Evolutionary conservation across 2,888 invertebrate species (phyloP), one percentile per base, ranked within the genome.

Genomic region (Molorchus minor): DNA sequence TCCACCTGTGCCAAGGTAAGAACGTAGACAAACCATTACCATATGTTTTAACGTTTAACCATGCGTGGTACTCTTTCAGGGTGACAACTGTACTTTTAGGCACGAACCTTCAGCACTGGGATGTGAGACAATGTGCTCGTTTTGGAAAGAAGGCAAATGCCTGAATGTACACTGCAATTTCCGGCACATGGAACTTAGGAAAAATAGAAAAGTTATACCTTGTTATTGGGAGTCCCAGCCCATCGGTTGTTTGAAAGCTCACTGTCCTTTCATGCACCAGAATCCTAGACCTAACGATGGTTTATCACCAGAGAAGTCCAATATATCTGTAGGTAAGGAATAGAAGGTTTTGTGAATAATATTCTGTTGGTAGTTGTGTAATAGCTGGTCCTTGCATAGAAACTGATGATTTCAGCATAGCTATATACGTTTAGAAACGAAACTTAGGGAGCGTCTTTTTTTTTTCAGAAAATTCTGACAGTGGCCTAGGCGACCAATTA

Each of bases 141-240:
- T 88, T 65, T 94, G 94, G 94, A 88, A 89, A 77, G 89, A 90
- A 78, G 92, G 92, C 68, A 89, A 88, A 77, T 94, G 94, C 77
- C 82, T 87, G 33, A 89, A 90, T 74, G 86, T 87, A 72, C 86
- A 88, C 70, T 94, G 94, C 81, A 89, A 88, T 77, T 88, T 89
- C 74, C 86, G 94, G 73, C 94, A 94, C 79, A 93, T 93, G 92
- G 91, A 92, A 80, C 84, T 93, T 66, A 86, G 89, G 82, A 91
- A 91, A 87, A 90, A 92, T 79, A 87, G 93, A 65, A 89, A 90
- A 81, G 86, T 86, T 66, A 92, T 92, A 75, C 90, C 90, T 1
- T 94, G 94, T 80, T 94, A 91, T 79, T 94, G 92, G 92, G 94
- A 94, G 81, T 87, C 85, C 66, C 93, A 93, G 80, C 92, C 93